Evolutionary conservation across 2,888 invertebrate genomes (phyloP).

Genomic region (Trachelus stipa): DNA sequence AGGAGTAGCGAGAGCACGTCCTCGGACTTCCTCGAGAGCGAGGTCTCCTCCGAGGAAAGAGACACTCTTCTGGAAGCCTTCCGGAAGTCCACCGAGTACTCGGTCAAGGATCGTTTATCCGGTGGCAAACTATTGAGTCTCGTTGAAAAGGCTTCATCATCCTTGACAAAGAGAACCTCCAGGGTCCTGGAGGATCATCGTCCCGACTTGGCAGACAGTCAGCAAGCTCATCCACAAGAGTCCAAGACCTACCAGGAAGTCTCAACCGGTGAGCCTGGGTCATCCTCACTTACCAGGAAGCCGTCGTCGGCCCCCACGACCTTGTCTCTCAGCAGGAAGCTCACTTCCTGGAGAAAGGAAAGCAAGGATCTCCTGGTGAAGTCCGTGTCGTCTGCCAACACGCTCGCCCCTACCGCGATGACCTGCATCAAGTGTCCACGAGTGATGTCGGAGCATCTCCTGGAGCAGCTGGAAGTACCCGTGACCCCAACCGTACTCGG

Average conservation of each 20-base stretch:
- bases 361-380: slow-evolving; percentile 53
- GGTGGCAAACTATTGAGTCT: background rate
- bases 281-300: background rate
- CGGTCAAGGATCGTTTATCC: slow-evolving; percentile 18
- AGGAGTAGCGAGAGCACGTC: slow-evolving; percentile 43
- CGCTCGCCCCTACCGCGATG: slow-evolving; percentile 57
- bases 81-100: slow-evolving; percentile 13
- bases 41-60: slow-evolving; percentile 53
- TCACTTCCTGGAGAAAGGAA: slow-evolving; percentile 31
- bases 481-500: slow-evolving; percentile 43
- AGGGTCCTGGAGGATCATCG: background rate
- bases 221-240: slow-evolving; percentile 27
- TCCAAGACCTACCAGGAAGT: slow-evolving; percentile 25
- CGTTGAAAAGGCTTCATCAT: background rate
- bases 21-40: slow-evolving; percentile 54
- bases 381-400: slow-evolving; percentile 59
- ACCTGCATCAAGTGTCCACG: slow-evolving; percentile 62
- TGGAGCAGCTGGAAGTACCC: slow-evolving; percentile 55
- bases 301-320: slow-evolving; percentile 34
- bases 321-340: slow-evolving; percentile 33
- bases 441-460: slow-evolving; percentile 63
- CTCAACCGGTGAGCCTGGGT: slow-evolving; percentile 13
- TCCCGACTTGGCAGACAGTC: background rate
- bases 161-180: background rate
- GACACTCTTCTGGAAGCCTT: slow-evolving; percentile 50